These are phyloP conservation scores for Lasius fuliginosus DNA, from an alignment of 2,888 invertebrate species.

Conservation along the genomic window DNA sequence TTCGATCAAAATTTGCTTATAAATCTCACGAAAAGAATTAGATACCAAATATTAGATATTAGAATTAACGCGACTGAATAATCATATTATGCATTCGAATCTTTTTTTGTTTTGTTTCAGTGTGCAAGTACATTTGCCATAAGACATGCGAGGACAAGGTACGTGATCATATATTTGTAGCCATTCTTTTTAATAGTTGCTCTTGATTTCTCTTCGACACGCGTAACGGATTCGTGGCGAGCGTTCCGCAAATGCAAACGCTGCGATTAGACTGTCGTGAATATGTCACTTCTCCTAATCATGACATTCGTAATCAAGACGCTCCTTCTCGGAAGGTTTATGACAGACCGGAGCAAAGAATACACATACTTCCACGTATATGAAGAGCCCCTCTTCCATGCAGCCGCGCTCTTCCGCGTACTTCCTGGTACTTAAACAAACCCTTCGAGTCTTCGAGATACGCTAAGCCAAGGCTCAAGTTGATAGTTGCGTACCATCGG, in stretches of 20 bases:
- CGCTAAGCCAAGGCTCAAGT: conserved; percentile 15
- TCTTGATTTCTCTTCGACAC: conserved; percentile 6
- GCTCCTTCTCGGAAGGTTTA: conserved; percentile 67
- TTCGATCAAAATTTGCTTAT: background rate
- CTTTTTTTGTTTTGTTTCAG: conserved; percentile 87
- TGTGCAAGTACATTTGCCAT: conserved; percentile 94
- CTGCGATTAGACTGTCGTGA: conserved; percentile 57
- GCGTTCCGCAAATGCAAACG: conserved; percentile 46
- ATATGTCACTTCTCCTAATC: conserved; percentile 58
- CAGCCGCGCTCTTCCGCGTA: conserved; percentile 49
- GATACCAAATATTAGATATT: background rate
- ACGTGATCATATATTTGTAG: conserved; percentile 81
- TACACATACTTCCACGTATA: conserved; percentile 63
- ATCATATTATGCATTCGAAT: background rate
- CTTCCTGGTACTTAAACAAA: conserved; percentile 74
- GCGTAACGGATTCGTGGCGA: background rate
- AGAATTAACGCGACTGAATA: background rate
- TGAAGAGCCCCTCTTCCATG: conserved; percentile 62
- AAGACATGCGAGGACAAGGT: conserved; percentile 93
- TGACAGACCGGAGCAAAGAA: conserved; percentile 70
- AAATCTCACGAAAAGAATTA: background rate
- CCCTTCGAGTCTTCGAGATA: conserved; percentile 54
- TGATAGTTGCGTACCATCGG: conserved; percentile 31
- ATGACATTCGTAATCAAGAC: conserved; percentile 58
- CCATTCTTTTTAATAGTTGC: conserved; percentile 4